phyloP scores from a whole-genome alignment of 2,113 vertebrate species.

The Oreotrochilus melanogaster region DNA sequence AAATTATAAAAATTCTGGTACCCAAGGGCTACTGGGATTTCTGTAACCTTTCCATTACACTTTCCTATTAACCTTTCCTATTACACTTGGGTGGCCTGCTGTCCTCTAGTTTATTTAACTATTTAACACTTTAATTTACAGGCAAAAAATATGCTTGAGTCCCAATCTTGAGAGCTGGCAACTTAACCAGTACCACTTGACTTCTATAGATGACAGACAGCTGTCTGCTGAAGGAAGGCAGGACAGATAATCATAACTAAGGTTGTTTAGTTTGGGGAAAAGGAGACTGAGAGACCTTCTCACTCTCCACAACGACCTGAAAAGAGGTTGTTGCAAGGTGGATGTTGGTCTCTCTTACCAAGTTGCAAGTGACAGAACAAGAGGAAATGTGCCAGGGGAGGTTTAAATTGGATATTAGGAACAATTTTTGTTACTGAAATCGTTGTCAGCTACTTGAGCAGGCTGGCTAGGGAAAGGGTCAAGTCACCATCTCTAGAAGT shows the following conservation, averaged over 20 bases:
- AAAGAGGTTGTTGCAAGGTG: too few species aligned
- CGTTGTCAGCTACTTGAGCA: too few species aligned
- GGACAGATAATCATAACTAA: not conserved
- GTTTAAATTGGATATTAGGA: too few species aligned
- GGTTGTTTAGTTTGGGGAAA: too few species aligned
- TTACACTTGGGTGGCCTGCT: not conserved
- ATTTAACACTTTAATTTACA: constrained; percentile 24
- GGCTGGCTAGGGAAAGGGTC: too few species aligned
- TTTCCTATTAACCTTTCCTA: not conserved
- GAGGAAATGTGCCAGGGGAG: too few species aligned
- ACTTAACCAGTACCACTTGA: constrained; percentile 3
- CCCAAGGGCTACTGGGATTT: not conserved
- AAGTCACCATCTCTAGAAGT: too few species aligned
- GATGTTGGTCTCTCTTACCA: too few species aligned
- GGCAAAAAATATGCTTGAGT: not conserved
- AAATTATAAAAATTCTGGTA: not conserved
- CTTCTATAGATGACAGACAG: constrained; percentile 20
- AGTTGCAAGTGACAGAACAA: too few species aligned
- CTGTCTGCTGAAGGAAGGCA: constrained; percentile 27
- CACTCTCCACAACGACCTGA: too few species aligned
- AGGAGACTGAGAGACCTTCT: too few species aligned
- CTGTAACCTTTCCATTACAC: not conserved
- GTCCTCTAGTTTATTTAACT: not conserved
- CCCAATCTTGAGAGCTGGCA: not conserved
- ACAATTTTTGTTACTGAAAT: too few species aligned